Conservation (phyloP, 1,140 invertebrate genomes). For the Drosophila virilis region DNA sequence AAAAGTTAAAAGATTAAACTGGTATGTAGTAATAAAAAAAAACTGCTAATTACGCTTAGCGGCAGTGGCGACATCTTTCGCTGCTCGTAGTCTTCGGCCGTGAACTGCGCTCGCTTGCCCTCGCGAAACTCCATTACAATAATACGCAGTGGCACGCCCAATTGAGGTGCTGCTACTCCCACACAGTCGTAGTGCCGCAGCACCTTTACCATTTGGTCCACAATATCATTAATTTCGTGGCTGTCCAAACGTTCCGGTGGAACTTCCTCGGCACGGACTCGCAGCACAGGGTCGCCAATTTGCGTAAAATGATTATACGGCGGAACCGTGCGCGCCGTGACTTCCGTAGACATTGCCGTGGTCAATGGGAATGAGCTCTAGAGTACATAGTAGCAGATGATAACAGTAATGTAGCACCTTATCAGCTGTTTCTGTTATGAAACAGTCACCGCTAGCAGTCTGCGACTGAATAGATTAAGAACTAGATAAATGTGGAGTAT, state of each 20-base stretch:
- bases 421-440: constrained; percentile 25
- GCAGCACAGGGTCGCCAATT: constrained; percentile 89
- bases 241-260: constrained; percentile 85
- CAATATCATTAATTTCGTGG: constrained; percentile 86
- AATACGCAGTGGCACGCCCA: constrained; percentile 88
- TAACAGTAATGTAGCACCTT: neutral
- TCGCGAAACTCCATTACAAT: constrained; percentile 87
- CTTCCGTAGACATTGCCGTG: constrained; percentile 30
- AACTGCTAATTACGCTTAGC: constrained; percentile 85
- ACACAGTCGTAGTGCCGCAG: constrained; percentile 87
- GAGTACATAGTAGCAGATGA: no score
- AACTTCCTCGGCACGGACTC: constrained; percentile 85
- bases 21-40: neutral
- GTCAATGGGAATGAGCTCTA: neutral
- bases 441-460: constrained; percentile 8
- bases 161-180: constrained; percentile 90
- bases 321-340: constrained; percentile 19
- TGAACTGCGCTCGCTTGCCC: constrained; percentile 84
- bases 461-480: no score
- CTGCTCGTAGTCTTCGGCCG: constrained; percentile 81
- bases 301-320: constrained; percentile 88
- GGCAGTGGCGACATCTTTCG: constrained; percentile 86
- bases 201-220: constrained; percentile 86
- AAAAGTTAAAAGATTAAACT: neutral
- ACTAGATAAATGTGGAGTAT: no score